Evolutionary conservation across 2,888 invertebrate genomes (phyloP).

Genomic region (Gandaritis pyraliata): DNA sequence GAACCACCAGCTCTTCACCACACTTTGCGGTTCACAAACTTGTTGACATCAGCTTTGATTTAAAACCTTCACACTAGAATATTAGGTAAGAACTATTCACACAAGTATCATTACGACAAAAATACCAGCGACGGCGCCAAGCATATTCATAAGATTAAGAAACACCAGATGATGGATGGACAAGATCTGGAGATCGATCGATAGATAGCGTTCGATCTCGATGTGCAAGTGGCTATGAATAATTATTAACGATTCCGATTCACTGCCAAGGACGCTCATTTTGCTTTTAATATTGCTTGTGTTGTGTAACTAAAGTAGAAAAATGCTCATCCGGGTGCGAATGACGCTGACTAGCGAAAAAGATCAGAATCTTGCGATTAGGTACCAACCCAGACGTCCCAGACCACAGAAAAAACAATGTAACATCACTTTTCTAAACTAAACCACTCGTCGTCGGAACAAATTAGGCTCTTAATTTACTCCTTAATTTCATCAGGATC

Average conservation of each 20-base stretch:
- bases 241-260: conserved; percentile 51
- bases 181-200: conserved; percentile 47
- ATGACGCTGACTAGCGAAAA: background rate
- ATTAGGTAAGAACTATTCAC: too few species aligned
- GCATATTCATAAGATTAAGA: conserved; percentile 46
- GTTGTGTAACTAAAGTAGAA: conserved; percentile 20
- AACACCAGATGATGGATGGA: conserved; percentile 54
- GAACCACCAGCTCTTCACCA: too few species aligned
- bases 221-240: conserved; percentile 69
- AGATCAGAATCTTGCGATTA: background rate
- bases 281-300: conserved; percentile 3
- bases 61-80: too few species aligned
- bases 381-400: too few species aligned
- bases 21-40: too few species aligned
- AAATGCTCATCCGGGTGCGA: background rate
- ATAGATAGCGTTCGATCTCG: conserved; percentile 57
- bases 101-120: background rate
- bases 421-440: too few species aligned
- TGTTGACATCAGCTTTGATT: too few species aligned
- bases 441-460: too few species aligned
- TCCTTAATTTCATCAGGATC: too few species aligned
- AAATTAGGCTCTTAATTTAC: too few species aligned
- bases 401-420: too few species aligned
- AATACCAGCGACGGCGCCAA: background rate
- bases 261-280: conserved; percentile 47